phyloP scores from a whole-genome alignment of 2,113 vertebrate species.

The Sialia sialis region DNA sequence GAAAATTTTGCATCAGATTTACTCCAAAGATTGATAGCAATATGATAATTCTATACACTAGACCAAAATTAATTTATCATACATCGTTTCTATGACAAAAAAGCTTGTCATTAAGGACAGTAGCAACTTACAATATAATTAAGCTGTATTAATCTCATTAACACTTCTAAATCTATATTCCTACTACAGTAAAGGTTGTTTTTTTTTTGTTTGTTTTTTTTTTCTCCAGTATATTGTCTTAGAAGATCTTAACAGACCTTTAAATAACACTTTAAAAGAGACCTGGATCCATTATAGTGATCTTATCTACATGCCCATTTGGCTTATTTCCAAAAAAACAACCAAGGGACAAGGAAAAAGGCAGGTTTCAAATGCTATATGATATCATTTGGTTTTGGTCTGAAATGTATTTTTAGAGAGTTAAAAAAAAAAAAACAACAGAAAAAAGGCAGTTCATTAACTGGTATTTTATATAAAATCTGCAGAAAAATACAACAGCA shows the following conservation, averaged over 20 bases:
- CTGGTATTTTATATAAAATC: slow-evolving; percentile 63
- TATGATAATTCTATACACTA: slow-evolving; percentile 69
- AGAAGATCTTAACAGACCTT: slow-evolving; percentile 68
- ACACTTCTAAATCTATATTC: slow-evolving; percentile 71
- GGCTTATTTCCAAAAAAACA: not conserved
- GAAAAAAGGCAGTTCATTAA: slow-evolving; percentile 57
- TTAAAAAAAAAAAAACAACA: not conserved
- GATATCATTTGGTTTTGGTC: slow-evolving; percentile 66
- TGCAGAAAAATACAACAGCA: slow-evolving; percentile 63
- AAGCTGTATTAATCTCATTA: slow-evolving; percentile 70
- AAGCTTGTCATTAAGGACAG: slow-evolving; percentile 68
- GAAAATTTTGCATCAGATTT: slow-evolving; percentile 68
- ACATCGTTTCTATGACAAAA: slow-evolving; percentile 72
- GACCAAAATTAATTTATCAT: slow-evolving; percentile 70
- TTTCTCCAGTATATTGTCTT: slow-evolving; percentile 58
- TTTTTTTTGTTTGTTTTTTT: not conserved
- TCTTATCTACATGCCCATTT: slow-evolving; percentile 60
- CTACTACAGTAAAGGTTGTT: slow-evolving; percentile 48
- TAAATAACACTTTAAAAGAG: slow-evolving; percentile 66
- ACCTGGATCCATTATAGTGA: slow-evolving; percentile 46
- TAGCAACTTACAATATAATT: slow-evolving; percentile 71
- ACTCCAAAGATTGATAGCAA: slow-evolving; percentile 68
- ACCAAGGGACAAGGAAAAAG: slow-evolving; percentile 20
- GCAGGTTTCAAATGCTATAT: slow-evolving; percentile 53
- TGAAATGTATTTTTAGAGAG: slow-evolving; percentile 57